Percentiles rank a stretch among this genome's conserved stretches.
phyloP scores from a whole-genome alignment of 2,888 invertebrate species.

The Cephus nigrinus region DNA sequence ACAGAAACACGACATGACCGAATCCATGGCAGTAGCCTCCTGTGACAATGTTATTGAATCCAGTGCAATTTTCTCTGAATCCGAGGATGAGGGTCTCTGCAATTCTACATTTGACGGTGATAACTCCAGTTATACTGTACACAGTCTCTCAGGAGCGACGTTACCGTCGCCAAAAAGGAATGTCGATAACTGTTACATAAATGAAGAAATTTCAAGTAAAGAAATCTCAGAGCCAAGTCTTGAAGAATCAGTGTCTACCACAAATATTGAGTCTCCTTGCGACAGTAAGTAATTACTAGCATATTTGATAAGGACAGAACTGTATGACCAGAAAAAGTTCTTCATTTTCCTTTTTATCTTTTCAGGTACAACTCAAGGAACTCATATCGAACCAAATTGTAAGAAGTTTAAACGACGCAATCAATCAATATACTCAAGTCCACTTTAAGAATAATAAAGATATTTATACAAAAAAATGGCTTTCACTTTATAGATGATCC shows the following conservation, averaged over 20 bases:
- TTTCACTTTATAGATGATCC: neutral
- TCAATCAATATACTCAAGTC: constrained; percentile 61
- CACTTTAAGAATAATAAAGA: constrained; percentile 28
- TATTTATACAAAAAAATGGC: neutral
- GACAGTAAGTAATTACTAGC: neutral
- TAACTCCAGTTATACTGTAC: neutral
- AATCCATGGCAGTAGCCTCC: constrained; percentile 15
- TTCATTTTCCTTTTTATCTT: constrained; percentile 8
- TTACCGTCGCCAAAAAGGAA: neutral
- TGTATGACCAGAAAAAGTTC: neutral
- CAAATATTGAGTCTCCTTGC: neutral
- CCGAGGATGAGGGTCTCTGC: constrained; percentile 1
- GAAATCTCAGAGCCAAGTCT: neutral
- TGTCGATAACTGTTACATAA: neutral
- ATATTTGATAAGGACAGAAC: constrained; percentile 13
- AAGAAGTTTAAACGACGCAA: constrained; percentile 67
- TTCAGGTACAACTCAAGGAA: constrained; percentile 30
- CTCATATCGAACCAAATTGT: constrained; percentile 42
- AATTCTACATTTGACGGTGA: neutral
- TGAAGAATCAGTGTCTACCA: neutral
- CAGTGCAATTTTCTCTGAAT: constrained; percentile 7
- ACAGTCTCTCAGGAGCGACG: neutral
- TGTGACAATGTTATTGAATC: constrained; percentile 6
- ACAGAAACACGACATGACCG: constrained; percentile 12
- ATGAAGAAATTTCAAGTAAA: neutral